Base-by-base conservation (phyloP, 53 echinoderm and acorn worm genomes). In the Mesocentrotus franciscanus region DNA sequence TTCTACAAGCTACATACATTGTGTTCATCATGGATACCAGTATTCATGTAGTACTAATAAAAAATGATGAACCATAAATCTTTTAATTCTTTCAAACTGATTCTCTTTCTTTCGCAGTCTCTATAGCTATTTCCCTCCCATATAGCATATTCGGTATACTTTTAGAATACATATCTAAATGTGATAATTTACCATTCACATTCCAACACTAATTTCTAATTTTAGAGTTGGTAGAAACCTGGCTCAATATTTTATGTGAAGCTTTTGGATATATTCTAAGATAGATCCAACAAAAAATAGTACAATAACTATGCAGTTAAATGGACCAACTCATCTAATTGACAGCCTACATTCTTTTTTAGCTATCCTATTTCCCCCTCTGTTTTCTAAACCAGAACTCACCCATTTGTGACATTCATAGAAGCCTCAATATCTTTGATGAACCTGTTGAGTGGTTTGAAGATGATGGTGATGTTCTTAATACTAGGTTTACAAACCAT, bases 381-480 rank as follows among this genome's bases (percentile, higher is more conserved):
- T 10, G 49, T 18, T 42, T 84, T 55, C 55, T 42, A 22, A 49
- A 36, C 9, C 16, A n/a, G 3, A 57, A 61, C 96, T 96, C 95
- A 98, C 98, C 97, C 98, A 33, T 97, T 95, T 8, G 97, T 96
- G 9, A 98, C 95, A 66, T 96, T 97, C 98, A 98, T 99, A 1
- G 97, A 94, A 22, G 95, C 96, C 84, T 99, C 99, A 64, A 99
- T 98, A 90, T 99, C 99, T 27, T 97, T 96, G 90, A 98, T 99
- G 95, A 99, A 99, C 49, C 90, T 93, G 90, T 96, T 97, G 78
- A 99, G 97, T 0, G 99, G 98, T 89, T 98, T 99, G 96, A 98
- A 99, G 96, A 99, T 97, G 90, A 98, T 96, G 36, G 98, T 99
- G 94, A 97, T 98, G 95, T 99, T 98, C 94, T 99, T 98, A 62